Percentiles rank a stretch among this genome's conserved stretches.
Conservation (phyloP, 2,113 vertebrate species). For the Rhabdomys dilectus region DNA sequence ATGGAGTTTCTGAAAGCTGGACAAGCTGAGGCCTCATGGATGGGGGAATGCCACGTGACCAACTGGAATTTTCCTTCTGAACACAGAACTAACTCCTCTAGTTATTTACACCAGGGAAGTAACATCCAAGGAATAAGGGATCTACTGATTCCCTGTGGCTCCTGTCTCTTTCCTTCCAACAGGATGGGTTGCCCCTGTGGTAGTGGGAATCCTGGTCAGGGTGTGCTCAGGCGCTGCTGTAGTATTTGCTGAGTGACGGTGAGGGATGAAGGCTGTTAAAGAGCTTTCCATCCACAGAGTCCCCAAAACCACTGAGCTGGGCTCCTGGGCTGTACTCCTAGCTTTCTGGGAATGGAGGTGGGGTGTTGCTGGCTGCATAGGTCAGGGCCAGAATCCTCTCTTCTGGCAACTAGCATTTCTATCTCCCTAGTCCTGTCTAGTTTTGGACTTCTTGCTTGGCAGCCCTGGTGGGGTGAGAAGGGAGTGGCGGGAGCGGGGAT, state of each 20-base stretch:
- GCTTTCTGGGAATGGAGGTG: not conserved
- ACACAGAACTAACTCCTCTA: not conserved
- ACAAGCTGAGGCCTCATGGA: not conserved
- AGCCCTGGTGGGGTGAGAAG: not conserved
- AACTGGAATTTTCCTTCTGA: slow-evolving; percentile 54
- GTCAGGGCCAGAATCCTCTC: not conserved
- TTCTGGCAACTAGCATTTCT: not conserved
- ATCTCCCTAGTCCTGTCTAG: not conserved
- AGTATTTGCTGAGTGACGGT: not conserved
- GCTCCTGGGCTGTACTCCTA: not conserved
- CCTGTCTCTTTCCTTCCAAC: not conserved
- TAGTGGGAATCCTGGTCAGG: not conserved
- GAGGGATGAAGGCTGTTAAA: not conserved
- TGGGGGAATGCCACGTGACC: not conserved
- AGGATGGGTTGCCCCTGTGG: not conserved
- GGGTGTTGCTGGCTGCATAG: no score
- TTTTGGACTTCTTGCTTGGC: not conserved
- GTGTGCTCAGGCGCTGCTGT: not conserved
- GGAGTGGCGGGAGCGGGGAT: not conserved
- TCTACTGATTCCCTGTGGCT: not conserved
- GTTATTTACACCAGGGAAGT: not conserved
- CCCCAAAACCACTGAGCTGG: not conserved
- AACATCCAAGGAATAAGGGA: not conserved
- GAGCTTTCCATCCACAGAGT: no score
- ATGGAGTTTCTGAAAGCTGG: not conserved